Base-by-base conservation (phyloP, 2,113 vertebrate species). In the Rhinoderma darwinii region DNA sequence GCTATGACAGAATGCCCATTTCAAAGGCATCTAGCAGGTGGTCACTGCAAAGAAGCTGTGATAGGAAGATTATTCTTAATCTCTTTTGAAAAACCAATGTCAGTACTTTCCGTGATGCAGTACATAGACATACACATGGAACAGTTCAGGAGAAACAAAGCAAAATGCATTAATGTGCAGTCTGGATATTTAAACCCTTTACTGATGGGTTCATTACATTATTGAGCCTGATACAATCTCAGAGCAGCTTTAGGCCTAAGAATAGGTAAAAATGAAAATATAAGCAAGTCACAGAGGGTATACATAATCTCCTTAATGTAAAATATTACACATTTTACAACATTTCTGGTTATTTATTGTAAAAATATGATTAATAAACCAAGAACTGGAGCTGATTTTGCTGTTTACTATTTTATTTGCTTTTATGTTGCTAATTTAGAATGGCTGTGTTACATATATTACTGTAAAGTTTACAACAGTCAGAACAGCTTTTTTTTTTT, bases 21-120 rank as follows among this genome's bases (percentile, higher is more conserved):
- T 2, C 0, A 82, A 89, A 83, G 88, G 76, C 43, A 87, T 76
- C 80, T 84, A 85, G 74, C 68, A 30, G 37, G 14, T 88, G 87
- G 89, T 88, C 82, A 88, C 51, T 12, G 3, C 86, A 88, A n/a
- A 83, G 92, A 92, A 75, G 81, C 88, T 77, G 77, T 8, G 59
- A 72, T 15, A 87, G 90, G 59, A 81, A 88, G 90, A 90, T 93
- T 91, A 91, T 70, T 89, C 88, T 51, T 92, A 93, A 90, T 93
- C 91, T 92, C 90, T 91, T 92, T 92, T 90, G 88, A 89, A 92
- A 93, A 91, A 87, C 77, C 90, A 91, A 88, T 90, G 91, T 89
- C 89, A 88, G 89, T 81, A 86, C 51, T 89, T 90, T 91, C 90
- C 89, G 78, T 88, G 86, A 39, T 43, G 37, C 50, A 82, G 85